These are phyloP conservation scores for Aquatica leii DNA, from an alignment of 2,888 invertebrate genomes.

Conservation along the genomic window DNA sequence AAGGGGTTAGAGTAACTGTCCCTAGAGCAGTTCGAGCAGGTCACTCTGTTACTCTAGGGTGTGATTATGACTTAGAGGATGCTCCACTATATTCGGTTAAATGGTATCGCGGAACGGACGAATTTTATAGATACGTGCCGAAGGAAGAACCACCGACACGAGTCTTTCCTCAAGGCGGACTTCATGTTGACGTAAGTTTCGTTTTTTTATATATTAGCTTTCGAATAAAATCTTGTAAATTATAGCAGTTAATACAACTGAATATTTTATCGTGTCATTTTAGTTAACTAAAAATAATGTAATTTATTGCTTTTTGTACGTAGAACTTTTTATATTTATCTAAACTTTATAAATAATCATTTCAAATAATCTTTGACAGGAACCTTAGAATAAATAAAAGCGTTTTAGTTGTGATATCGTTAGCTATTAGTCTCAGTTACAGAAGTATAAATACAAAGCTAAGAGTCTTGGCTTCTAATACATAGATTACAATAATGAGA, in stretches of 20 bases:
- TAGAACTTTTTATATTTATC: too few species aligned
- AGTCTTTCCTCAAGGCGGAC: conserved; percentile 72
- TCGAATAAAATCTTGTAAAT: background rate
- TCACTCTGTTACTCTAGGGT: conserved; percentile 59
- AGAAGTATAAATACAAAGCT: too few species aligned
- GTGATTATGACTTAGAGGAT: conserved; percentile 59
- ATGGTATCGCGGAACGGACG: conserved; percentile 77
- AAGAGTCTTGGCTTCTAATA: too few species aligned
- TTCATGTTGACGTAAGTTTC: conserved; percentile 76
- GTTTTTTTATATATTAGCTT: too few species aligned
- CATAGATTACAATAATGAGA: too few species aligned
- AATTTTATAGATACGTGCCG: conserved; percentile 80
- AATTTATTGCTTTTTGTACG: background rate
- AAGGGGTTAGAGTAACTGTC: conserved; percentile 56
- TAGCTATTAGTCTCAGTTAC: too few species aligned
- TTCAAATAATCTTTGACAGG: too few species aligned
- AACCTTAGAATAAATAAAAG: too few species aligned
- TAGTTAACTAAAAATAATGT: background rate
- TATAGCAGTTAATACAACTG: background rate
- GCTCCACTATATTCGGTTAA: conserved; percentile 77
- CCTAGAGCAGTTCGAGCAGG: conserved; percentile 58
- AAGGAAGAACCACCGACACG: conserved; percentile 74
- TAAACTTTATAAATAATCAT: too few species aligned
- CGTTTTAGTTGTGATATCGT: too few species aligned
- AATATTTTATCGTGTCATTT: background rate